Conservation (phyloP, 2,888 invertebrate species). For the Cordylochernes scorpioides region DNA sequence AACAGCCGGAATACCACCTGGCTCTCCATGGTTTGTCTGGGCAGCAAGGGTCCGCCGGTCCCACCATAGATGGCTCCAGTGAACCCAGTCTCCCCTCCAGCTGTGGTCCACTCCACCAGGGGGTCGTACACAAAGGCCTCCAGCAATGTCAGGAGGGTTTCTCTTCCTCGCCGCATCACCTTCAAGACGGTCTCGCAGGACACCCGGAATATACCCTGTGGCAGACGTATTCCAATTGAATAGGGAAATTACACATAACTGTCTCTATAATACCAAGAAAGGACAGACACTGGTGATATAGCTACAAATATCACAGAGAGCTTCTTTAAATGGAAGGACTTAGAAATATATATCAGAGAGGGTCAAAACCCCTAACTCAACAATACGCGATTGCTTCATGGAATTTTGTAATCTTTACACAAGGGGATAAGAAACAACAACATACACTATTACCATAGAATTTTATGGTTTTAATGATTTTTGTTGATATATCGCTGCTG, state of each 20-base stretch:
- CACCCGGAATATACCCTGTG: constrained; percentile 70
- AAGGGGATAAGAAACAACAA: too few species aligned
- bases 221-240: constrained; percentile 15
- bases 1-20: constrained; percentile 50
- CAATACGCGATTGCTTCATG: too few species aligned
- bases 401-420: too few species aligned
- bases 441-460: too few species aligned
- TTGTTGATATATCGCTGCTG: too few species aligned
- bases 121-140: constrained; percentile 97
- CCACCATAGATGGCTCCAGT: constrained; percentile 30
- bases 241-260: too few species aligned
- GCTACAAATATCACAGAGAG: background rate
- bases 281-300: background rate
- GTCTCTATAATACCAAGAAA: background rate
- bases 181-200: constrained; percentile 72
- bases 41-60: constrained; percentile 24
- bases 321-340: too few species aligned
- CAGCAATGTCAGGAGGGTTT: constrained; percentile 65
- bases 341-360: too few species aligned
- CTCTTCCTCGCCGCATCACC: constrained; percentile 67
- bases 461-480: too few species aligned
- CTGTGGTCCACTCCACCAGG: constrained; percentile 72
- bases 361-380: too few species aligned
- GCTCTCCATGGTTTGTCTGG: constrained; percentile 35
- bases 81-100: constrained; percentile 40